Percentiles rank a stretch among this genome's conserved stretches.
phyloP scores from a whole-genome alignment of 2,888 invertebrate genomes.

The Aelia acuminata region DNA sequence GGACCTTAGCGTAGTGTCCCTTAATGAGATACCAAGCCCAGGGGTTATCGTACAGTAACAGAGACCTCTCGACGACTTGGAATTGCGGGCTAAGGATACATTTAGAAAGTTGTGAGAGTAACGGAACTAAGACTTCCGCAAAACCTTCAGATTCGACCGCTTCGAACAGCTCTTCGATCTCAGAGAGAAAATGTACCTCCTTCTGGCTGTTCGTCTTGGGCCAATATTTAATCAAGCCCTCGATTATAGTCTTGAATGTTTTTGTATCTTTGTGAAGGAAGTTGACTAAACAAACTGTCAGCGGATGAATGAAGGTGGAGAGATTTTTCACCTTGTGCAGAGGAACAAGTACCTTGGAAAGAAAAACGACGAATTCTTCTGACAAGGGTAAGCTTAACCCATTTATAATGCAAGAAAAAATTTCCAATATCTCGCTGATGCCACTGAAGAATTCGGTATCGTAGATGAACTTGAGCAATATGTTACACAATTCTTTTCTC shows the following conservation, averaged over 20 bases:
- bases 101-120: conserved; percentile 98
- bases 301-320: conserved; percentile 97
- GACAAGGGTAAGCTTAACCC: conserved; percentile 99
- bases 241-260: conserved; percentile 96
- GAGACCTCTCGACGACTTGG: conserved; percentile 97
- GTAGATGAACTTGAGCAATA: conserved; percentile 98
- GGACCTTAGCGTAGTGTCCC: conserved; percentile 97
- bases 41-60: conserved; percentile 99
- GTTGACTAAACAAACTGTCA: conserved; percentile 99
- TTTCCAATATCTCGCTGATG: conserved; percentile 97
- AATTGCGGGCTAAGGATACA: conserved; percentile 98
- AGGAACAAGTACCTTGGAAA: conserved; percentile 97
- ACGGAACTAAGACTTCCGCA: conserved; percentile 96
- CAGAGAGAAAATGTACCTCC: conserved; percentile 99
- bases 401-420: conserved; percentile 99
- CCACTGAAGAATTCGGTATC: conserved; percentile 99
- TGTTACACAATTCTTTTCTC: conserved; percentile 99
- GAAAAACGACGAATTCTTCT: conserved; percentile 98
- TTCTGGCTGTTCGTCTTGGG: conserved; percentile 99
- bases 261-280: conserved; percentile 99
- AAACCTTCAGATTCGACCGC: conserved; percentile 99
- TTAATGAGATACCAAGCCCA: conserved; percentile 99
- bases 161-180: conserved; percentile 98
- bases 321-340: conserved; percentile 98
- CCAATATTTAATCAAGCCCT: conserved; percentile 98